Percentiles rank a stretch among this genome's conserved stretches.
phyloP scores from a whole-genome alignment of 2,113 vertebrate genomes.

The Neodontobutis hainanensis region DNA sequence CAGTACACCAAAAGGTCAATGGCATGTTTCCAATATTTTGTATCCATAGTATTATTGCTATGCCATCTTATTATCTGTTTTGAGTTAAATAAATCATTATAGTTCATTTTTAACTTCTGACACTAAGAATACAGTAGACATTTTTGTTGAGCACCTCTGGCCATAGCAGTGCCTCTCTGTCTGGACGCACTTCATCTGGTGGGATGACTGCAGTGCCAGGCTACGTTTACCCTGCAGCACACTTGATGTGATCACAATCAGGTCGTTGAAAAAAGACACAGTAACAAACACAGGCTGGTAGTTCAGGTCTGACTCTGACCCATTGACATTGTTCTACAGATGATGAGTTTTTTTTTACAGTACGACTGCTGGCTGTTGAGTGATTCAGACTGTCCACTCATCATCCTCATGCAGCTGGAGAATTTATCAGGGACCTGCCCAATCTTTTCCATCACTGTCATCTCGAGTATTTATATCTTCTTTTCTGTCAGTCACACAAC shows the following conservation, averaged over 20 bases:
- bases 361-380: constrained; percentile 43
- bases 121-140: background rate
- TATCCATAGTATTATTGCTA: no score
- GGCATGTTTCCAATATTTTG: background rate
- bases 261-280: constrained; percentile 24
- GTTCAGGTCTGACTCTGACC: constrained; percentile 21
- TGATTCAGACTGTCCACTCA: constrained; percentile 46
- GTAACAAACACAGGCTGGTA: constrained; percentile 14
- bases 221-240: constrained; percentile 14
- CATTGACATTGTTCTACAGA: background rate
- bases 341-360: constrained; percentile 29
- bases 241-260: constrained; percentile 34
- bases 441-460: constrained; percentile 24
- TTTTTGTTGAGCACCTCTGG: background rate
- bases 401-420: constrained; percentile 51
- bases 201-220: background rate
- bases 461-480: constrained; percentile 29
- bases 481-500: background rate
- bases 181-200: constrained; percentile 16
- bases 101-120: background rate
- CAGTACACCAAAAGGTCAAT: background rate
- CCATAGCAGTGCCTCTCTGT: background rate
- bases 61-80: no score
- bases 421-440: constrained; percentile 37
- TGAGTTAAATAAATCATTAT: no score